Percentiles rank a stretch among this genome's conserved stretches.
These are phyloP conservation scores for Cheiracanthium punctorium DNA, from an alignment of 2,888 invertebrate species.

Conservation along the genomic window DNA sequence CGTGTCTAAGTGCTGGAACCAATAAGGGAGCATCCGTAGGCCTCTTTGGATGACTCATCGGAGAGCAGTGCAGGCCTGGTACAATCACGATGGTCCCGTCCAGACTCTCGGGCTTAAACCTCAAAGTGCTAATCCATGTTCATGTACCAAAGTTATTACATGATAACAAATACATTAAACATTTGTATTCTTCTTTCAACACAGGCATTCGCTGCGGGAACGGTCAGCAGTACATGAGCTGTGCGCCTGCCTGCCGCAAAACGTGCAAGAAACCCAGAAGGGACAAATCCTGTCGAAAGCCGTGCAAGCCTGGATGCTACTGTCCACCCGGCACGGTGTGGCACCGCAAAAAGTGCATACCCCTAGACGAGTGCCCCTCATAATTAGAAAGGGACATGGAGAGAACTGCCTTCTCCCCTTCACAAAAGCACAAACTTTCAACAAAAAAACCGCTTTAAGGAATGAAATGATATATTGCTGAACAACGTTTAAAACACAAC, in stretches of 20 bases:
- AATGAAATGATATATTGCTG: too few relatives aligned
- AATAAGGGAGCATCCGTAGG: too few relatives aligned
- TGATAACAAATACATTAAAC: too few relatives aligned
- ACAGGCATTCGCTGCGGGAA: conserved; percentile 54
- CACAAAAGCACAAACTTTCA: conserved; percentile 22
- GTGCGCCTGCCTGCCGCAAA: conserved; percentile 54
- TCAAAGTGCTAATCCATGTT: too few relatives aligned
- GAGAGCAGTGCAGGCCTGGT: too few relatives aligned
- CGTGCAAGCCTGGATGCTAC: conserved; percentile 62
- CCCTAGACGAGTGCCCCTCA: conserved; percentile 59
- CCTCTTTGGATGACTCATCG: too few relatives aligned
- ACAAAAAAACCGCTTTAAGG: too few relatives aligned
- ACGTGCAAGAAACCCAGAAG: conserved; percentile 62
- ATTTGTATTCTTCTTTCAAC: not conserved
- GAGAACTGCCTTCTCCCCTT: not conserved
- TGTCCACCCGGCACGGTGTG: conserved; percentile 64
- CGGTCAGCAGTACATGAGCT: conserved; percentile 55
- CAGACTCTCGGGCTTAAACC: too few relatives aligned
- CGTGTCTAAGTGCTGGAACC: too few relatives aligned
- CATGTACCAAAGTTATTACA: too few relatives aligned
- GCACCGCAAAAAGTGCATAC: conserved; percentile 59
- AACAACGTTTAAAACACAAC: too few relatives aligned
- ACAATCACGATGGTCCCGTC: too few relatives aligned
- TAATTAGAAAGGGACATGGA: not conserved
- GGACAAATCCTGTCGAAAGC: conserved; percentile 50